Evolutionary conservation across 1,140 invertebrate species (phyloP).

Genomic region (Bombus superbus): DNA sequence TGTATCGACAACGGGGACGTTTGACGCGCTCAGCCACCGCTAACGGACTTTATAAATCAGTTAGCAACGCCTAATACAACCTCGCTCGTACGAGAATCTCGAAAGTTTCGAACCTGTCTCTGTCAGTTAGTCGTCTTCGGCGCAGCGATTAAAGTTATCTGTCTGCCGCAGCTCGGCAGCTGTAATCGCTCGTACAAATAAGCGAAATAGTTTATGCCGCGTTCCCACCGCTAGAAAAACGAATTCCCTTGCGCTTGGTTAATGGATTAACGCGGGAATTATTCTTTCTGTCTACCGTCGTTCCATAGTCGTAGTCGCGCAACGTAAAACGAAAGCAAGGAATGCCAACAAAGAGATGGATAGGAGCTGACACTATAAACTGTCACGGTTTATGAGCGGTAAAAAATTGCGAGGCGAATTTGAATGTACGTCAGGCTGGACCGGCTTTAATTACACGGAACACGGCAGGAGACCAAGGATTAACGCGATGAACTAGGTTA

Average conservation of each 20-base stretch:
- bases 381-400: constrained; percentile 19
- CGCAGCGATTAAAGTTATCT: background rate
- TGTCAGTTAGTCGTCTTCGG: constrained; percentile 24
- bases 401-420: constrained; percentile 37
- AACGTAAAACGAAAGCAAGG: no score
- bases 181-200: constrained; percentile 2
- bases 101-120: constrained; percentile 22
- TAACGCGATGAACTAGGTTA: background rate
- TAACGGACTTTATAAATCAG: constrained; percentile 44
- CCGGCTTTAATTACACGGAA: constrained; percentile 45
- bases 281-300: background rate
- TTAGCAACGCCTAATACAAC: constrained; percentile 9
- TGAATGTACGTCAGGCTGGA: constrained; percentile 21
- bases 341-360: background rate
- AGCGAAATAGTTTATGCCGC: background rate
- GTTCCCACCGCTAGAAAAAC: background rate
- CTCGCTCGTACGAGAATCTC: constrained; percentile 2
- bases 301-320: background rate
- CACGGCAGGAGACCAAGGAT: constrained; percentile 11
- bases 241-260: background rate
- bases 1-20: constrained; percentile 33
- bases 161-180: no score
- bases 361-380: background rate
- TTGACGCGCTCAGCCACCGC: constrained; percentile 3
- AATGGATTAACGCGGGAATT: constrained; percentile 2